Base-by-base conservation (phyloP, 2,888 invertebrate genomes). In the Ramazzottius varieornatus region DNA sequence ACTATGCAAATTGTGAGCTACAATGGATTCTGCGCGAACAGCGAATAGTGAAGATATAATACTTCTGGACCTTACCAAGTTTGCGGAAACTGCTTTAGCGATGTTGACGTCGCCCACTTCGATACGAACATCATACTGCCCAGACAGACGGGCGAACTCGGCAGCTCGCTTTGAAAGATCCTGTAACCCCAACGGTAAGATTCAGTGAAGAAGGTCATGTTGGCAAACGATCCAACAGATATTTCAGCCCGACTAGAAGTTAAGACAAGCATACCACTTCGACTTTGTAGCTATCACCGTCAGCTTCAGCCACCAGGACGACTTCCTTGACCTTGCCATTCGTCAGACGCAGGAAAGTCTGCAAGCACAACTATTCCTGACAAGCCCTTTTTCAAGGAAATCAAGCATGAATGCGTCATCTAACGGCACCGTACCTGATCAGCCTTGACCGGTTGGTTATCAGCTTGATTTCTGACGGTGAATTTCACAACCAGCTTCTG, bases 81-180 rank as follows among this genome's bases (percentile, higher is more conserved):
- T 76, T 93, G 94, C 96, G 46, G 85, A 82, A 72, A 94, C 81
- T 20, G 94, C 88, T 77, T 89, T 91, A 70, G 86, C 84, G 67
- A 91, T 82, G 2, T 89, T 83, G 66, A 88, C 83, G 80, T 96
- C 98, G 1, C 96, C 98, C 65, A 96, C 80, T 70, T 90, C 84
- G 68, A 96, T 74, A 70, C 85, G 85, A 69, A 94, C 79, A 68
- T 83, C 80, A 78, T 92, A 92, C 63, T 80, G 76, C 46, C 91
- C 94, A 63, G 86, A 85, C 66, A 81, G 78, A 69, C 82, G 80
- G 66, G 82, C 82, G 72, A 96, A 83, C 72, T 89, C 88, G 71
- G 83, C 83, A 24, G 84, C 84, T 70, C 87, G 83, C 54, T 83
- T 81, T 63, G 84, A 85, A 63, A 92, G 82, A 75, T 89, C 88